Conservation (phyloP, 1,140 invertebrate species). For the Portunus trituberculatus region DNA sequence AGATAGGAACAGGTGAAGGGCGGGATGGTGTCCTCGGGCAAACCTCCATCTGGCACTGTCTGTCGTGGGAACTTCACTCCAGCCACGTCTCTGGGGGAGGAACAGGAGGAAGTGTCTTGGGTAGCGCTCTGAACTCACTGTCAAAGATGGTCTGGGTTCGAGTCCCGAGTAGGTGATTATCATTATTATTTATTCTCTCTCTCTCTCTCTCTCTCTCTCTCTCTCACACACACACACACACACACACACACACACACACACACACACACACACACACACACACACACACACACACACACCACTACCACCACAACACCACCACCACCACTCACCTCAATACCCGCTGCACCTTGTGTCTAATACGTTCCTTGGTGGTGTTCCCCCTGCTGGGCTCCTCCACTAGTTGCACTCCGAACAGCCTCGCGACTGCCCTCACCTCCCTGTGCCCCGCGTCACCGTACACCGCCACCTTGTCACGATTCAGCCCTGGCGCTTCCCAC, state of each 20-base stretch:
- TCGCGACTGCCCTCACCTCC: conserved; percentile 66
- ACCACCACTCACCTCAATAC: conserved; percentile 64
- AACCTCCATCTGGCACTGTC: conserved; percentile 55
- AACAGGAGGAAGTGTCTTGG: background rate
- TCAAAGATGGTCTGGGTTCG: too few species aligned
- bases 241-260: too few species aligned
- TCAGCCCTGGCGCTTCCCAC: conserved; percentile 72
- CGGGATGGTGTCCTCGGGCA: conserved; percentile 59
- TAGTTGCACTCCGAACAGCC: conserved; percentile 69
- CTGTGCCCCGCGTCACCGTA: conserved; percentile 49
- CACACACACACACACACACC: too few species aligned
- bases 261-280: too few species aligned
- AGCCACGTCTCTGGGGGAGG: conserved; percentile 62
- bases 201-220: too few species aligned
- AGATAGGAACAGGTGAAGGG: conserved; percentile 60
- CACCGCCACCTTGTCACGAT: conserved; percentile 55
- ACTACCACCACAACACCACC: background rate
- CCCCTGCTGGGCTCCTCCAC: background rate
- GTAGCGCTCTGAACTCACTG: too few species aligned
- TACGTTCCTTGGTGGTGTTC: conserved; percentile 48
- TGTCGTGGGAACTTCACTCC: conserved; percentile 64
- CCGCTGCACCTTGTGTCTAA: conserved; percentile 72
- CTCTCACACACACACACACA: too few species aligned
- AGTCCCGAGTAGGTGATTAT: background rate
- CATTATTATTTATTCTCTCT: background rate